Percentiles rank a stretch among this genome's conserved stretches.
Evolutionary conservation across 2,888 invertebrate species (phyloP).

Genomic region (Aphrophora alni): DNA sequence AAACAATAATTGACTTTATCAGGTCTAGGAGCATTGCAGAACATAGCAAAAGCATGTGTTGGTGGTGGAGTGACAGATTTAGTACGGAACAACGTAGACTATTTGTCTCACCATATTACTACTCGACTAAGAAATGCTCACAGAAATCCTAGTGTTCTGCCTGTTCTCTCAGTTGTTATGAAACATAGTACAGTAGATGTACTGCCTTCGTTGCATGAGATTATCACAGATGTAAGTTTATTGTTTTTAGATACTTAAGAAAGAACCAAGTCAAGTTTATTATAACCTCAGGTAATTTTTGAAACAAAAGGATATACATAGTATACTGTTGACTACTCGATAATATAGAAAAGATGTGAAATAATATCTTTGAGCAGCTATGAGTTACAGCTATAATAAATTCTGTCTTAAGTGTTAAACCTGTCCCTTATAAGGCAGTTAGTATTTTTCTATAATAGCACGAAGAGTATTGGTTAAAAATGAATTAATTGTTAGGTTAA

Average conservation of each 20-base stretch:
- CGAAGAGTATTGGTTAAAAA: no score
- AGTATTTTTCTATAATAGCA: no score
- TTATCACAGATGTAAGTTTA: constrained; percentile 70
- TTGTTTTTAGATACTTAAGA: not conserved
- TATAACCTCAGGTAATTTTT: not conserved
- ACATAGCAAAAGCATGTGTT: constrained; percentile 65
- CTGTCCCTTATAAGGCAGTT: no score
- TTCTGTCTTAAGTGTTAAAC: no score
- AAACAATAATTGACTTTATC: no score
- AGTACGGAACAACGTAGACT: constrained; percentile 73
- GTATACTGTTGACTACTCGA: not conserved
- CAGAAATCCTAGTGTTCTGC: constrained; percentile 69
- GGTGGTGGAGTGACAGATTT: constrained; percentile 65
- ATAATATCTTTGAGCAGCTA: no score
- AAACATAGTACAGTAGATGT: constrained; percentile 70
- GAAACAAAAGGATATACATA: not conserved
- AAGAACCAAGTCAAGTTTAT: not conserved
- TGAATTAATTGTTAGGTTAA: no score
- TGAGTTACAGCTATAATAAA: no score
- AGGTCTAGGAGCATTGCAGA: constrained; percentile 44
- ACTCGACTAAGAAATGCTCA: constrained; percentile 65
- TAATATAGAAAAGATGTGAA: no score
- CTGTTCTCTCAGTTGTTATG: constrained; percentile 75
- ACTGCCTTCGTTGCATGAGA: constrained; percentile 69
- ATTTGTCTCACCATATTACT: constrained; percentile 74